phyloP scores from a whole-genome alignment of 2,888 invertebrate species.

The Drosophila cracens region DNA sequence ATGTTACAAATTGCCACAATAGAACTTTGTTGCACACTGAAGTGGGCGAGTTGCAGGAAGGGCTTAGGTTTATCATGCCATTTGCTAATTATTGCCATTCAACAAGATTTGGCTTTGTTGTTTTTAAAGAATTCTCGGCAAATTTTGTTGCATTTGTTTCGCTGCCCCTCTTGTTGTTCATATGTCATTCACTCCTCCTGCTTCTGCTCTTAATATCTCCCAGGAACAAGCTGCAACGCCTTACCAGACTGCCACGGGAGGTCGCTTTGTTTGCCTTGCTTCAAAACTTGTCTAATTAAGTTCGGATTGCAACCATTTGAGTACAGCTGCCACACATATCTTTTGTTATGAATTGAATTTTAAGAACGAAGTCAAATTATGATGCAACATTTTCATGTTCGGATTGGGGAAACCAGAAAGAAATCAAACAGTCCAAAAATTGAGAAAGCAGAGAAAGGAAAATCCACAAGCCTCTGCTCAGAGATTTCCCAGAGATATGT shows the following conservation, averaged over 20 bases:
- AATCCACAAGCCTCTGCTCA: neutral
- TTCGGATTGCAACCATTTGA: conserved; percentile 35
- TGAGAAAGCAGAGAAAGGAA: neutral
- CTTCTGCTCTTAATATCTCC: conserved; percentile 30
- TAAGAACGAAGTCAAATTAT: neutral
- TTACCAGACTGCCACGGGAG: neutral
- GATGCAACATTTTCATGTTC: neutral
- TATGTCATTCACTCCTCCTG: conserved; percentile 22
- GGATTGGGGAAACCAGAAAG: too few relatives aligned
- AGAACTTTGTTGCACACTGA: conserved; percentile 35
- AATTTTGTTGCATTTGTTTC: conserved; percentile 22
- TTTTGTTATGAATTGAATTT: neutral
- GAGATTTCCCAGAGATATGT: neutral
- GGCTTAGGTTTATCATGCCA: conserved; percentile 5
- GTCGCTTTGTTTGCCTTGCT: neutral
- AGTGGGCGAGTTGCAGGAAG: neutral
- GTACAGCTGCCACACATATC: neutral
- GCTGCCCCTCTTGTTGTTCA: conserved; percentile 8
- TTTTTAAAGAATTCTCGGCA: conserved; percentile 2
- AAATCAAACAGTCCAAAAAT: neutral
- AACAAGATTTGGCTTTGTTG: neutral
- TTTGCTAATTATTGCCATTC: conserved; percentile 55
- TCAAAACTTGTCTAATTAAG: conserved; percentile 43
- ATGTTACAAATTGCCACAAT: conserved; percentile 31
- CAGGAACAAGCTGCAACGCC: conserved; percentile 5